phyloP scores from a whole-genome alignment of 2,113 vertebrate genomes.

The Entelurus aequoreus region DNA sequence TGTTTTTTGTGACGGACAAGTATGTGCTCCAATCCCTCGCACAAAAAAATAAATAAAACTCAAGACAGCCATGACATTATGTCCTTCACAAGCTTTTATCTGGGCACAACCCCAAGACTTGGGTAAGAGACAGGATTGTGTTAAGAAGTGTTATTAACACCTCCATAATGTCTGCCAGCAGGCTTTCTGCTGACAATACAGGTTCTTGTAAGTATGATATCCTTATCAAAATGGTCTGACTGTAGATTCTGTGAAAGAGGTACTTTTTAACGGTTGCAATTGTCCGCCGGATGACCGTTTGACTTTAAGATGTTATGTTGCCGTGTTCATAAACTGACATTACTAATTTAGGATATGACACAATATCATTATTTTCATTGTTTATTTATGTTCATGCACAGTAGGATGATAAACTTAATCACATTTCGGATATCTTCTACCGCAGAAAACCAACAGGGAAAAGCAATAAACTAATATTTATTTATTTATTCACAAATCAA shows the following conservation, averaged over 20 bases:
- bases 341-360: not conserved
- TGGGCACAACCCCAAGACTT: slow-evolving; percentile 59
- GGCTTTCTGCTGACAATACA: slow-evolving; percentile 28
- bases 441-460: slow-evolving; percentile 32
- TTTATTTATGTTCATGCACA: slow-evolving; percentile 1
- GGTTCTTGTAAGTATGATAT: not conserved
- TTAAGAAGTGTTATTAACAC: slow-evolving; percentile 61
- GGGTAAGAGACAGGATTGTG: slow-evolving; percentile 63
- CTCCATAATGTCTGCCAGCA: slow-evolving; percentile 40
- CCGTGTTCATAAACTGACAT: too few species aligned
- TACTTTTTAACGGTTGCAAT: too few species aligned
- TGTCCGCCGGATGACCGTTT: too few species aligned
- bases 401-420: slow-evolving; percentile 1
- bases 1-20: too few species aligned
- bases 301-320: too few species aligned
- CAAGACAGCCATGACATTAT: too few species aligned
- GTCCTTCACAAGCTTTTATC: slow-evolving; percentile 38
- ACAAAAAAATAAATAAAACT: too few species aligned
- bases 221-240: too few species aligned
- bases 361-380: not conserved
- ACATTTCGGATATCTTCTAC: slow-evolving; percentile 25
- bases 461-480: slow-evolving; percentile 50
- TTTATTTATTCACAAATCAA: slow-evolving; percentile 67
- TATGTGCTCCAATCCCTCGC: too few species aligned
- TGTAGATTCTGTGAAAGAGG: too few species aligned